Percentiles rank a stretch among this genome's conserved stretches.
Evolutionary conservation across 2,113 vertebrate species (phyloP).

Genomic region (Melanerpes formicivorus): DNA sequence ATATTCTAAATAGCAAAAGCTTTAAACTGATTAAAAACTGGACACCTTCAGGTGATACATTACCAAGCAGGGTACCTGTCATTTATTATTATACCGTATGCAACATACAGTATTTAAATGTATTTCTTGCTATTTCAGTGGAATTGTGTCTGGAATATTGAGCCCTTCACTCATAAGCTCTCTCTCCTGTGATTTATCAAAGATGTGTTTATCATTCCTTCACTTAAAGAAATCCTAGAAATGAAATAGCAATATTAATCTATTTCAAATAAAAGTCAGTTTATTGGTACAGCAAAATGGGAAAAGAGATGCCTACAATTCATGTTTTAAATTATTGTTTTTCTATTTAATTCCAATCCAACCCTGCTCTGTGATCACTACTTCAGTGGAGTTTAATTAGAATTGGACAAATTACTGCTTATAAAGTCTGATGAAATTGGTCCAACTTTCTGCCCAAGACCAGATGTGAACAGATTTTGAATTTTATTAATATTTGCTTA

Average conservation of each 20-base stretch:
- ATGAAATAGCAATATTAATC: not conserved
- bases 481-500: slow-evolving; percentile 47
- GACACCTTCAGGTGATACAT: not conserved
- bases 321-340: not conserved
- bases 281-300: not conserved
- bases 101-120: not conserved
- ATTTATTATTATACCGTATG: not conserved
- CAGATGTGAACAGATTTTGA: slow-evolving; percentile 18
- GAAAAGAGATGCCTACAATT: not conserved
- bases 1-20: not conserved
- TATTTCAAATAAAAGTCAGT: not conserved
- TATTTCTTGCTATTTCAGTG: not conserved
- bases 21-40: not conserved
- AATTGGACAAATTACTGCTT: not conserved
- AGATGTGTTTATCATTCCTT: not conserved
- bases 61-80: not conserved
- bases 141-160: not conserved
- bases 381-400: slow-evolving; percentile 15
- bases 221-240: not conserved
- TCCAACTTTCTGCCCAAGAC: slow-evolving; percentile 14
- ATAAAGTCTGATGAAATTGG: not conserved
- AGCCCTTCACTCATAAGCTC: not conserved
- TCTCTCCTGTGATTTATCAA: not conserved
- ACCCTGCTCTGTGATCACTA: not conserved
- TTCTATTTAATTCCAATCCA: not conserved